phyloP scores from a whole-genome alignment of 2,797 vertebrate genomes.

The Argentina silus region DNA sequence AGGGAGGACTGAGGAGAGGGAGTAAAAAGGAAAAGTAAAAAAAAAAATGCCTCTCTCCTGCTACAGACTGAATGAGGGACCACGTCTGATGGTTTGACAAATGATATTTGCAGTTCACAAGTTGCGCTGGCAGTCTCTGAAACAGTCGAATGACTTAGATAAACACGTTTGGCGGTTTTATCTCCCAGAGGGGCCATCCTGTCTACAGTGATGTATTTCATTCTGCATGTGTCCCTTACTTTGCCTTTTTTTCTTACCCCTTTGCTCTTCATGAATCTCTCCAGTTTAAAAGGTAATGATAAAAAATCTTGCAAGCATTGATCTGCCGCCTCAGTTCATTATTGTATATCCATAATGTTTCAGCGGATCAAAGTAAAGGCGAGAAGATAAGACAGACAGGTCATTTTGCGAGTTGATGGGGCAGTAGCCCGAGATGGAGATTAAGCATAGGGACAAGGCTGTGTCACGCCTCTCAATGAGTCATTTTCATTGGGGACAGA shows the following conservation, averaged over 20 bases:
- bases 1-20: background rate
- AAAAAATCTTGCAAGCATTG: constrained; percentile 70
- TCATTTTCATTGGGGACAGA: constrained; percentile 76
- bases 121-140: constrained; percentile 47
- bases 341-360: constrained; percentile 81
- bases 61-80: background rate
- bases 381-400: constrained; percentile 69
- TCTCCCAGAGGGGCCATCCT: constrained; percentile 51
- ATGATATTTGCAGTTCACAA: constrained; percentile 28
- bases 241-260: constrained; percentile 71
- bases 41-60: background rate
- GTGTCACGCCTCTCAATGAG: constrained; percentile 63
- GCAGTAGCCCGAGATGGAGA: constrained; percentile 70
- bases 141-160: constrained; percentile 60
- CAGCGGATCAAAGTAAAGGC: constrained; percentile 53
- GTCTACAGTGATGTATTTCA: constrained; percentile 63
- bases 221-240: constrained; percentile 70
- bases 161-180: constrained; percentile 69
- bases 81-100: constrained; percentile 35
- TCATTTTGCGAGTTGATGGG: constrained; percentile 75
- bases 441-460: constrained; percentile 63
- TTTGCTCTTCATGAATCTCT: constrained; percentile 71
- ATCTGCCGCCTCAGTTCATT: constrained; percentile 72
- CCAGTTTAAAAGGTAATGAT: constrained; percentile 69
- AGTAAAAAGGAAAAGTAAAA: constrained; percentile 3